Percentiles rank a stretch among this genome's conserved stretches.
These are phyloP conservation scores for Oryzias javanicus DNA, from an alignment of 2,113 vertebrate genomes.

Conservation along the genomic window DNA sequence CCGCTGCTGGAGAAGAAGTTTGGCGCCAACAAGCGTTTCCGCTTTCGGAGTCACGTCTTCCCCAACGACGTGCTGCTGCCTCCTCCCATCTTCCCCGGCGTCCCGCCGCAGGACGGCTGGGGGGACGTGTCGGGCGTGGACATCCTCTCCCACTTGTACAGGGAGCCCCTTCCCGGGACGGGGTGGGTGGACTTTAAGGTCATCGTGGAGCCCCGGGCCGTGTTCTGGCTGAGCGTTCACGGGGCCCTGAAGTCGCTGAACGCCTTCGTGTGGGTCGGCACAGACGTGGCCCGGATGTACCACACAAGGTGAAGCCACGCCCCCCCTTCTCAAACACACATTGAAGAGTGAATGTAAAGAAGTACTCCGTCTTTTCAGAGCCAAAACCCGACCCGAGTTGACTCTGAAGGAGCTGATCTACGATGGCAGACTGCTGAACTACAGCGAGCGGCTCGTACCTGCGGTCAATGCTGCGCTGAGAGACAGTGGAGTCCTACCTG, in stretches of 20 bases:
- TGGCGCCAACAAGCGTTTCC: slow-evolving; percentile 40
- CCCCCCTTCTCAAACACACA: too few species aligned
- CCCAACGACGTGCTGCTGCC: background rate
- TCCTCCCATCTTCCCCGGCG: background rate
- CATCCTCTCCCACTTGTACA: slow-evolving; percentile 67
- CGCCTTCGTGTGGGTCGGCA: background rate
- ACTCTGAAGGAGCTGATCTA: background rate
- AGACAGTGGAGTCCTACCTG: slow-evolving; percentile 3
- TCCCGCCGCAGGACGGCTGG: slow-evolving; percentile 49
- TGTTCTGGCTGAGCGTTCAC: slow-evolving; percentile 40
- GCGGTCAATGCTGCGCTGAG: slow-evolving; percentile 38
- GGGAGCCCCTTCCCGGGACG: background rate
- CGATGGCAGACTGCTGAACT: slow-evolving; percentile 39
- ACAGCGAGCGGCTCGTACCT: background rate
- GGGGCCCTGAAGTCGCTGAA: slow-evolving; percentile 3
- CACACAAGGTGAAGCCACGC: slow-evolving; percentile 38
- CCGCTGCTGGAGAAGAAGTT: slow-evolving; percentile 54
- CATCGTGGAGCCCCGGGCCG: slow-evolving; percentile 56
- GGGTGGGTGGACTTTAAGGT: slow-evolving; percentile 24
- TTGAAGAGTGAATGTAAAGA: background rate
- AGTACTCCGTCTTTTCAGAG: slow-evolving; percentile 7
- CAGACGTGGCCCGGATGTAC: slow-evolving; percentile 37
- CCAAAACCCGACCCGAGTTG: background rate
- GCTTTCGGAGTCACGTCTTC: slow-evolving; percentile 74
- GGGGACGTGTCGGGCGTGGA: slow-evolving; percentile 56